These are phyloP conservation scores for Sycophila sp. DNA, from an alignment of 1,140 invertebrate genomes.

Conservation along the genomic window DNA sequence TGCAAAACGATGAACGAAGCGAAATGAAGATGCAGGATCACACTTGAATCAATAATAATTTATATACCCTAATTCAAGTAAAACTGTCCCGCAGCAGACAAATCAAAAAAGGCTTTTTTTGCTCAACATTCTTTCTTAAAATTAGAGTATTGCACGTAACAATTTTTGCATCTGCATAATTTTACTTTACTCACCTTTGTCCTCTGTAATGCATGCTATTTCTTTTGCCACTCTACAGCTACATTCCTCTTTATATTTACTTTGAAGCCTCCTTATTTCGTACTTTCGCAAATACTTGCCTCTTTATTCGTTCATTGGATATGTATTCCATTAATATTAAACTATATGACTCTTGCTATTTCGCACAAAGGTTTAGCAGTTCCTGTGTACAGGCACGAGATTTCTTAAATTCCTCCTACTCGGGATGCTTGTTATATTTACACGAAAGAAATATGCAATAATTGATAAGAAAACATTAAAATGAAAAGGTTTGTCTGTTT, in stretches of 20 bases:
- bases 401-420: slow-evolving; percentile 10
- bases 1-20: slow-evolving; percentile 1
- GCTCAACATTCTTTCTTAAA: slow-evolving; percentile 27
- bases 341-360: too few relatives aligned
- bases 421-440: too few relatives aligned
- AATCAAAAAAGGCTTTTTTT: slow-evolving; percentile 19
- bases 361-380: too few relatives aligned
- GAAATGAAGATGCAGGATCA: background rate
- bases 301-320: slow-evolving; percentile 3
- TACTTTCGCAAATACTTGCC: slow-evolving; percentile 21
- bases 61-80: background rate
- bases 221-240: background rate
- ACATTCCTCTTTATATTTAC: too few relatives aligned
- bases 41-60: background rate
- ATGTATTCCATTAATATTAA: too few relatives aligned
- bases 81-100: too few relatives aligned
- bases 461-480: background rate
- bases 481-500: background rate
- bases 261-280: slow-evolving; percentile 13
- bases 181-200: background rate
- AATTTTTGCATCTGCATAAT: slow-evolving; percentile 11
- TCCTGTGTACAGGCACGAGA: background rate
- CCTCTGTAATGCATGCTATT: slow-evolving; percentile 42
- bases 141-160: slow-evolving; percentile 28
- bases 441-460: background rate